These are phyloP conservation scores for Pipa parva DNA, from an alignment of 2,113 vertebrate genomes.

Conservation along the genomic window DNA sequence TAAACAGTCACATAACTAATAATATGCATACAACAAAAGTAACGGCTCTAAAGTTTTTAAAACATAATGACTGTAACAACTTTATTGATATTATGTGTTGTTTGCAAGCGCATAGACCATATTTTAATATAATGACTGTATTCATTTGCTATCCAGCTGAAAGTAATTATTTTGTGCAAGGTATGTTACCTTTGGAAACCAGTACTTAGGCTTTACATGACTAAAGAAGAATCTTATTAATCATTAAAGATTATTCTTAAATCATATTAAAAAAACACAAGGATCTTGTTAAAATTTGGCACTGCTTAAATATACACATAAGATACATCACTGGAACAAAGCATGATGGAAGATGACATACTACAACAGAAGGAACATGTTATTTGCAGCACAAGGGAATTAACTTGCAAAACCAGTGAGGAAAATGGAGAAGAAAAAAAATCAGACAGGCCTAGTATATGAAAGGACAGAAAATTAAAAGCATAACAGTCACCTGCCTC, in stretches of 20 bases:
- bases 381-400: slow-evolving; percentile 5
- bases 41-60: too few relatives aligned
- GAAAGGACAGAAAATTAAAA: slow-evolving; percentile 9
- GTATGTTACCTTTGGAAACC: slow-evolving; percentile 16
- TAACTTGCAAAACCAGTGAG: not conserved
- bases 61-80: too few relatives aligned
- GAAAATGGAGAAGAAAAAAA: slow-evolving; percentile 2
- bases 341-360: slow-evolving; percentile 28
- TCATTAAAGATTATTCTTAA: slow-evolving; percentile 22
- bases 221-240: slow-evolving; percentile 30
- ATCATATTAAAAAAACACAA: slow-evolving; percentile 31
- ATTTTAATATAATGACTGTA: too few relatives aligned
- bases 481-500: not conserved
- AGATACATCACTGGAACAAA: slow-evolving; percentile 25
- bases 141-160: too few relatives aligned
- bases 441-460: not conserved
- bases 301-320: slow-evolving; percentile 18
- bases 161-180: not conserved
- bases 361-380: slow-evolving; percentile 28
- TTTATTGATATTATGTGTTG: too few relatives aligned
- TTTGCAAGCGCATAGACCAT: too few relatives aligned
- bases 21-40: too few relatives aligned
- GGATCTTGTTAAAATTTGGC: slow-evolving; percentile 40
- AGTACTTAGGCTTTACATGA: not conserved
- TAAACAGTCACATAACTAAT: too few relatives aligned